phyloP scores from a whole-genome alignment of 2,888 invertebrate species.

The Amiota communis region DNA sequence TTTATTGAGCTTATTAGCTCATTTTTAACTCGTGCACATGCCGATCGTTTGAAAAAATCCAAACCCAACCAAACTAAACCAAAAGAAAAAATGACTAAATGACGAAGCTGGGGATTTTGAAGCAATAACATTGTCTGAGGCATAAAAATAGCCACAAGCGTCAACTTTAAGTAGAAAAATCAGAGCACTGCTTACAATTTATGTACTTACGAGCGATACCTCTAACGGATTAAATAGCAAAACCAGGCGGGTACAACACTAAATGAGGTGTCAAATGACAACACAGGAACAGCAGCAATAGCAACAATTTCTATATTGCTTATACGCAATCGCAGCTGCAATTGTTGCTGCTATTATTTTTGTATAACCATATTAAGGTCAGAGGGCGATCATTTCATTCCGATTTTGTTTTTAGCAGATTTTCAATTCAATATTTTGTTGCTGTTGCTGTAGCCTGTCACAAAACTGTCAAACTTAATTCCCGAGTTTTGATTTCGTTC shows the following conservation, averaged over 20 bases:
- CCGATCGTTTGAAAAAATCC: conserved; percentile 10
- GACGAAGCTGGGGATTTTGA: background rate
- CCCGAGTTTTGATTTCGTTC: conserved; percentile 44
- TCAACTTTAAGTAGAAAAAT: background rate
- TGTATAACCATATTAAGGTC: conserved; percentile 64
- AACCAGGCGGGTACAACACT: conserved; percentile 34
- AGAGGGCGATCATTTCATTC: conserved; percentile 56
- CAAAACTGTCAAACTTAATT: conserved; percentile 66
- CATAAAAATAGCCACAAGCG: background rate
- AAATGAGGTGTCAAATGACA: conserved; percentile 73
- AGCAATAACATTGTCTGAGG: background rate
- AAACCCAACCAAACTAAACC: background rate
- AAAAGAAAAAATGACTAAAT: too few species aligned
- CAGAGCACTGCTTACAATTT: conserved; percentile 2
- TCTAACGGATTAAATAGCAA: too few species aligned
- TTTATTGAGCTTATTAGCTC: conserved; percentile 70
- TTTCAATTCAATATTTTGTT: background rate
- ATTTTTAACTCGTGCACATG: conserved; percentile 41
- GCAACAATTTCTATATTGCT: background rate
- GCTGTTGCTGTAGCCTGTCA: conserved; percentile 55
- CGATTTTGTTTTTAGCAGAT: too few species aligned
- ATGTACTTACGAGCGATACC: conserved; percentile 9
- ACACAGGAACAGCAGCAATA: conserved; percentile 39
- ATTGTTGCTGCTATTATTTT: conserved; percentile 9
- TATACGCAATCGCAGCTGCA: conserved; percentile 2